phyloP scores from a whole-genome alignment of 2,797 vertebrate species.

The Tarsius wallacei region DNA sequence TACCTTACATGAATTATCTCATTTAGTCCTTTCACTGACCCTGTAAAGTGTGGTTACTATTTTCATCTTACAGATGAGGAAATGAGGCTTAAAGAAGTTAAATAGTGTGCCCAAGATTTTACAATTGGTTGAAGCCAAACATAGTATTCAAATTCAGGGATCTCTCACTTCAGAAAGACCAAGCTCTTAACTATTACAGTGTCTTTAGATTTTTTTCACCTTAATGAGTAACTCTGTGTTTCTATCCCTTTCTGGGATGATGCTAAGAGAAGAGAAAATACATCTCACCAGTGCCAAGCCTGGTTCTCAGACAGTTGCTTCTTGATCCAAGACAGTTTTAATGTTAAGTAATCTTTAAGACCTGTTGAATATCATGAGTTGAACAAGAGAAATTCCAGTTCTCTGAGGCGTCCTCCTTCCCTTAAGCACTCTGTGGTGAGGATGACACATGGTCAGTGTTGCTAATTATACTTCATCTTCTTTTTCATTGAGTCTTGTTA shows the following conservation, averaged over 20 bases:
- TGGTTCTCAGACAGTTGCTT: background rate
- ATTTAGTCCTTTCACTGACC: background rate
- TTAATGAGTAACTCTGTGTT: background rate
- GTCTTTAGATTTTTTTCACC: background rate
- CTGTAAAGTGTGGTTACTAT: background rate
- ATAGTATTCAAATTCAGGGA: background rate
- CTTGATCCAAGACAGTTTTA: background rate
- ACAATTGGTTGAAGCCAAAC: background rate
- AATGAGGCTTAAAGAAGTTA: background rate
- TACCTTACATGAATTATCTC: background rate
- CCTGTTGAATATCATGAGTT: constrained; percentile 2
- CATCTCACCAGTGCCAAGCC: background rate
- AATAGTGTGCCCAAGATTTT: background rate
- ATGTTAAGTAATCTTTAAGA: background rate
- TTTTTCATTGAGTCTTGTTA: background rate
- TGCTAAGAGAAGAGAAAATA: background rate
- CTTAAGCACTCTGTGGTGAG: background rate
- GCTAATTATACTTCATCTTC: background rate
- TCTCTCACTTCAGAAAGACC: background rate
- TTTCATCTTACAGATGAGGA: background rate
- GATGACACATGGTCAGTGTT: background rate
- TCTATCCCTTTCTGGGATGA: background rate
- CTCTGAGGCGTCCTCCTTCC: background rate
- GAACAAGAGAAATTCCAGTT: background rate
- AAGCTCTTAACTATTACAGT: background rate